phyloP scores from a whole-genome alignment of 2,797 vertebrate species.

The Acrocephalus scirpaceus region DNA sequence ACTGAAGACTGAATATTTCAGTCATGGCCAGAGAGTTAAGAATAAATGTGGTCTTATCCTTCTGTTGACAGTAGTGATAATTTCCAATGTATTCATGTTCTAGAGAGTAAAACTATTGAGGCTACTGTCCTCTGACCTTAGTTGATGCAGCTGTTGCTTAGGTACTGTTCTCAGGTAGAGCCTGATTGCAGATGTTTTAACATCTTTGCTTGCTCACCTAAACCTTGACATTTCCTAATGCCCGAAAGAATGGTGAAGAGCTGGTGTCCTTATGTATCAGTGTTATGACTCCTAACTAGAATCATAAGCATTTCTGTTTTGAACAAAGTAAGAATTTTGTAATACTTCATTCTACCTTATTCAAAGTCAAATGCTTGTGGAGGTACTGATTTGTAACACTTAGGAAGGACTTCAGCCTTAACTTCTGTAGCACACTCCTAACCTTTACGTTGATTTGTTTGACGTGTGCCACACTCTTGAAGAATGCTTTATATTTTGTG shows the following conservation, averaged over 20 bases:
- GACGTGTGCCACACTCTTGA: accelerated
- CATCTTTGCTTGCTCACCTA: neutral
- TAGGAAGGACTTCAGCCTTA: neutral
- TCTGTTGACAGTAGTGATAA: neutral
- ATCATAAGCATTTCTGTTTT: neutral
- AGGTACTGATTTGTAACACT: neutral
- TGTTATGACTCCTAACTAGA: neutral
- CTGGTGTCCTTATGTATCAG: neutral
- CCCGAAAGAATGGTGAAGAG: neutral
- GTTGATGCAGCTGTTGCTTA: neutral
- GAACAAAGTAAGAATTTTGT: neutral
- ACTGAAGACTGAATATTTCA: neutral
- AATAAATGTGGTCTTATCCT: neutral
- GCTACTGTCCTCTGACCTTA: neutral
- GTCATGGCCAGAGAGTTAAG: neutral
- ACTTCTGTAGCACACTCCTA: neutral
- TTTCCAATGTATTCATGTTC: neutral
- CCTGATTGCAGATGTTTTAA: neutral
- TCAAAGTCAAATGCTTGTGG: neutral
- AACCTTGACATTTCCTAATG: neutral
- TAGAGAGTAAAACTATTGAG: neutral
- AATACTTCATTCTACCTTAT: neutral
- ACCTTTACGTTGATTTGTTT: neutral
- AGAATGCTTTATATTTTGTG: neutral
- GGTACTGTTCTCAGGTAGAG: neutral